A percentile compares a stretch with the other conserved stretches of the same genome.
Evolutionary conservation across 2,888 invertebrate genomes (phyloP).

Genomic region (Melieria picta): DNA sequence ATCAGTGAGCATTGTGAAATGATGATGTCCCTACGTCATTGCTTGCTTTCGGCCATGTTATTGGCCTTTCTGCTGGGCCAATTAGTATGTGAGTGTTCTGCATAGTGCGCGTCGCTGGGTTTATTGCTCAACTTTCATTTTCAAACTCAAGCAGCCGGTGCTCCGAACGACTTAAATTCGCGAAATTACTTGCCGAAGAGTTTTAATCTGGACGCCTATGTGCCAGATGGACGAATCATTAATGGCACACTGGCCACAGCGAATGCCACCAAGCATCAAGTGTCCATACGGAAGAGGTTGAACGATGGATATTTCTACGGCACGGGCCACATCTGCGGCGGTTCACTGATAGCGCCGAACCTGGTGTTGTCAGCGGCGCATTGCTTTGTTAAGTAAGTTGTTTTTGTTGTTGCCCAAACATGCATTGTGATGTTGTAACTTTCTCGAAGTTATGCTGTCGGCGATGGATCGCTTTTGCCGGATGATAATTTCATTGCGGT

Average conservation of each 20-base stretch:
- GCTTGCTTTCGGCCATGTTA: no score
- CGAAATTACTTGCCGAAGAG: no score
- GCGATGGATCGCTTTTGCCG: slow-evolving; percentile 47
- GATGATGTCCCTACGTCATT: no score
- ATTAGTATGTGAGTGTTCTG: no score
- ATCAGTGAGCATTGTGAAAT: no score
- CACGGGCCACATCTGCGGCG: slow-evolving; percentile 61
- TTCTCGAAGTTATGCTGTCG: slow-evolving; percentile 8
- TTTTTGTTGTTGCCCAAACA: neutral
- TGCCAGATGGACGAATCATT: slow-evolving; percentile 39
- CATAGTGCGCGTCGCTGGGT: no score
- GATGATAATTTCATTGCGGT: slow-evolving; percentile 55
- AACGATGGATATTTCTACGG: slow-evolving; percentile 56
- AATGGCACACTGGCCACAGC: slow-evolving; percentile 42
- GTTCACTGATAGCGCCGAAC: slow-evolving; percentile 52
- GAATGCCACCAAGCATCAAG: slow-evolving; percentile 54
- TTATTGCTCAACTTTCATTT: no score
- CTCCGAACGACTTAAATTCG: no score
- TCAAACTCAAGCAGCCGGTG: no score
- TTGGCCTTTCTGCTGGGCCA: no score
- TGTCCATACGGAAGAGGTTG: slow-evolving; percentile 50
- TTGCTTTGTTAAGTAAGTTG: slow-evolving; percentile 61
- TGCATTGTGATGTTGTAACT: neutral
- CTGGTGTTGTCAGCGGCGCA: slow-evolving; percentile 60
- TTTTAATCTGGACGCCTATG: neutral